Conservation (phyloP, 2,888 invertebrate species). For the Sceliomorpha sp. region DNA sequence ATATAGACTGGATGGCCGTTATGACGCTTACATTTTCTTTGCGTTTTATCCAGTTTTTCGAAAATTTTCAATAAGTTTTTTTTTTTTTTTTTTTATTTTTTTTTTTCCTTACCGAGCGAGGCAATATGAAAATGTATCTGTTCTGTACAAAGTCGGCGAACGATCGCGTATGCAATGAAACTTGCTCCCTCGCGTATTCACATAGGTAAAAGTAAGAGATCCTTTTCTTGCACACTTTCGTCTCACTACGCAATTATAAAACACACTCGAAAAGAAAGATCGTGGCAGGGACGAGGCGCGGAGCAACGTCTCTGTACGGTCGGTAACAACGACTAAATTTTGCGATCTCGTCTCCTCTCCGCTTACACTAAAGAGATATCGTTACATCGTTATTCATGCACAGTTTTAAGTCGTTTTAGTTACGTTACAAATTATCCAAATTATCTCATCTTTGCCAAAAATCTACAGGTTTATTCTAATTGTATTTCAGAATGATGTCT, state of each 20-base stretch:
- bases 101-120: slow-evolving; percentile 14
- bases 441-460: too few relatives aligned
- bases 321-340: too few relatives aligned
- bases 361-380: not conserved
- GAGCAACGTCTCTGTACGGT: too few relatives aligned
- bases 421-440: too few relatives aligned
- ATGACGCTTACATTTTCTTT: too few relatives aligned
- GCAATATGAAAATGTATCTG: slow-evolving; percentile 21
- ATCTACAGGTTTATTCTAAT: not conserved
- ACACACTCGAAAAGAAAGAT: slow-evolving; percentile 6
- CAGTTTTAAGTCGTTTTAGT: too few relatives aligned
- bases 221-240: not conserved
- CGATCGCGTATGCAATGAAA: not conserved
- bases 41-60: too few relatives aligned
- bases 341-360: too few relatives aligned
- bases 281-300: not conserved
- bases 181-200: slow-evolving; percentile 3
- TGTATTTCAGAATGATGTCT: not conserved
- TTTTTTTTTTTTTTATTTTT: too few relatives aligned
- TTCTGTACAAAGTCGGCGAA: slow-evolving; percentile 36
- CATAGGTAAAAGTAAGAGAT: slow-evolving; percentile 18
- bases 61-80: too few relatives aligned
- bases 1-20: too few relatives aligned
- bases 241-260: slow-evolving; percentile 12
- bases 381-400: slow-evolving; percentile 3